Evolutionary conservation across 2,888 invertebrate species (phyloP).

Genomic region (Vannuccia rotundouncinata): DNA sequence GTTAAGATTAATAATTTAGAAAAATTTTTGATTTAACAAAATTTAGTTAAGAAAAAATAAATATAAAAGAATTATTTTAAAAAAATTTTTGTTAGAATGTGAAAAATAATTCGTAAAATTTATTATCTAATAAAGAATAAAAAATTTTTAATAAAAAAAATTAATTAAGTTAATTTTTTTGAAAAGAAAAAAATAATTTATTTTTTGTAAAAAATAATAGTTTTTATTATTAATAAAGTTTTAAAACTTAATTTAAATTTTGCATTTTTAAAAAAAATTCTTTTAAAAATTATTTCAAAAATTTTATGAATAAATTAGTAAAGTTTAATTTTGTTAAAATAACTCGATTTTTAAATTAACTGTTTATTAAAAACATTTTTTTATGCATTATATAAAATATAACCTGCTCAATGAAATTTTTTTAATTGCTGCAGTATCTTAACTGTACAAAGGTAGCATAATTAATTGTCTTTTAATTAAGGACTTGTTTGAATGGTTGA

Average conservation of each 20-base stretch:
- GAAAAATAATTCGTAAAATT: constrained; percentile 22
- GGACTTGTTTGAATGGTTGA: constrained; percentile 70
- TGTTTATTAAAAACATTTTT: constrained; percentile 51
- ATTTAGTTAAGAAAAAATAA: constrained; percentile 35
- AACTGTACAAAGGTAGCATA: constrained; percentile 47
- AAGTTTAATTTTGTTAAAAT: constrained; percentile 42
- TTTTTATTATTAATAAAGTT: constrained; percentile 42
- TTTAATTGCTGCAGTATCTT: constrained; percentile 47
- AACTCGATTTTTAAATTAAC: constrained; percentile 45
- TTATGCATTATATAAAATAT: constrained; percentile 43
- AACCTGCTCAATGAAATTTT: constrained; percentile 46
- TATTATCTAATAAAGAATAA: constrained; percentile 23
- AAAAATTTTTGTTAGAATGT: constrained; percentile 25
- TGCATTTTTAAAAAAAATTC: constrained; percentile 11
- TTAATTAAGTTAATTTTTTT: constrained; percentile 32
- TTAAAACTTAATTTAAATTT: constrained; percentile 4
- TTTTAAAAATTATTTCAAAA: constrained; percentile 20
- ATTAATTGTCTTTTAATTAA: constrained; percentile 62
- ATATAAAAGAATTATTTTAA: constrained; percentile 37
- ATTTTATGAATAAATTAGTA: not conserved
- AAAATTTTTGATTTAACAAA: constrained; percentile 33
- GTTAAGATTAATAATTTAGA: constrained; percentile 1
- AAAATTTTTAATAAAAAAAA: constrained; percentile 13
- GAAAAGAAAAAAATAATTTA: constrained; percentile 27
- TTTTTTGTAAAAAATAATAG: constrained; percentile 36